Evolutionary conservation across 2,797 vertebrate species (phyloP).

Genomic region (Bryconaethiops microstoma): DNA sequence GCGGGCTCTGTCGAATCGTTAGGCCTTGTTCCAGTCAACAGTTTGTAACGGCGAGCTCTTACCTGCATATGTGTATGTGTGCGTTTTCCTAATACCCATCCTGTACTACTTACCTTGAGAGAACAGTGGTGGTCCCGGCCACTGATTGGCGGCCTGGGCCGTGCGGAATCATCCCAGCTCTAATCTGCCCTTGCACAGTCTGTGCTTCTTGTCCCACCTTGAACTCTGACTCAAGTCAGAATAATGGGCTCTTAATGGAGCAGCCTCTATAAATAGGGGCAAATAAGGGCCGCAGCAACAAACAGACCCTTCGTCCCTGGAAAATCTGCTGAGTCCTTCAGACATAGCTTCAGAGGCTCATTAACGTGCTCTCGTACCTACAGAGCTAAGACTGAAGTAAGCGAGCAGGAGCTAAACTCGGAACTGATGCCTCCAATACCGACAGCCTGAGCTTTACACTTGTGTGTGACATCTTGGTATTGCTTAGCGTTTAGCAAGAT

Average conservation of each 20-base stretch:
- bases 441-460: background rate
- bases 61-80: background rate
- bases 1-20: background rate
- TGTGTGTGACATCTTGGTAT: background rate
- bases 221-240: conserved; percentile 1
- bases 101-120: background rate
- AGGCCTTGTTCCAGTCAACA: too few relatives aligned
- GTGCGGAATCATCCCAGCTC: background rate
- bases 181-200: background rate
- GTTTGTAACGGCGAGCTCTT: background rate
- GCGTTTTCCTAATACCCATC: background rate
- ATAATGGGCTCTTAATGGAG: background rate
- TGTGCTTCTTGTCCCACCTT: conserved; percentile 6
- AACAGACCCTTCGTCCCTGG: background rate
- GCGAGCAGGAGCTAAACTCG: background rate
- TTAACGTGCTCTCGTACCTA: background rate
- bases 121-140: background rate
- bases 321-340: conserved; percentile 1
- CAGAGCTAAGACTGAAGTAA: background rate
- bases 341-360: conserved; percentile 2
- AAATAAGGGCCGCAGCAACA: conserved; percentile 1
- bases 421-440: background rate
- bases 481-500: background rate
- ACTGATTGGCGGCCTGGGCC: background rate
- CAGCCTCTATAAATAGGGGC: conserved; percentile 2